These are phyloP conservation scores for Coracopsis vasa DNA, from an alignment of 2,113 vertebrate species.

Conservation along the genomic window DNA sequence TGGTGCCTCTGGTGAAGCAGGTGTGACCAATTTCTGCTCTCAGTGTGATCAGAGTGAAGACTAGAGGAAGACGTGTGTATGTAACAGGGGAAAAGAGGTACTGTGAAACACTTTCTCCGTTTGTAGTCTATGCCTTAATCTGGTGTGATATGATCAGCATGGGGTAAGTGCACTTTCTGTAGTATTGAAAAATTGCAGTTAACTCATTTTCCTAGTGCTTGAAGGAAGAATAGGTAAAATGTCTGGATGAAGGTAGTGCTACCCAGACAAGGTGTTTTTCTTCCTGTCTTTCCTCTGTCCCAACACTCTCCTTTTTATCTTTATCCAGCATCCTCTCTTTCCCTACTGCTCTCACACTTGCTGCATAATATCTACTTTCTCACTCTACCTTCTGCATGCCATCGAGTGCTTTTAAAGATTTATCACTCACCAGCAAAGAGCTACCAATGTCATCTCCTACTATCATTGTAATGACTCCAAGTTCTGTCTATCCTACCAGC, in stretches of 20 bases:
- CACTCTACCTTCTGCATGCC: background rate
- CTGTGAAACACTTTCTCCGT: background rate
- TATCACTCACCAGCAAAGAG: background rate
- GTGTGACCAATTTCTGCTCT: fast-evolving
- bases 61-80: background rate
- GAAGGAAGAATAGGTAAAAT: background rate
- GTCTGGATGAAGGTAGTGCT: background rate
- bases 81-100: background rate
- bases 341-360: background rate
- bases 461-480: background rate
- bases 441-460: background rate
- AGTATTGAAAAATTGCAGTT: background rate
- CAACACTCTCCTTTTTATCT: background rate
- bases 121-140: background rate
- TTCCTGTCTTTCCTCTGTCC: background rate
- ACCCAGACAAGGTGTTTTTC: background rate
- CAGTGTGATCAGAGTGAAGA: background rate
- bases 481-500: background rate
- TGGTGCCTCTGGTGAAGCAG: background rate
- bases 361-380: background rate
- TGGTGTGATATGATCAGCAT: background rate
- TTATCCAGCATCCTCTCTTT: background rate
- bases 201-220: background rate
- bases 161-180: background rate
- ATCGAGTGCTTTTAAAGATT: background rate